Percentiles rank a stretch among this genome's conserved stretches.
Evolutionary conservation across 2,888 invertebrate species (phyloP).

Genomic region (Polia nebulosa): DNA sequence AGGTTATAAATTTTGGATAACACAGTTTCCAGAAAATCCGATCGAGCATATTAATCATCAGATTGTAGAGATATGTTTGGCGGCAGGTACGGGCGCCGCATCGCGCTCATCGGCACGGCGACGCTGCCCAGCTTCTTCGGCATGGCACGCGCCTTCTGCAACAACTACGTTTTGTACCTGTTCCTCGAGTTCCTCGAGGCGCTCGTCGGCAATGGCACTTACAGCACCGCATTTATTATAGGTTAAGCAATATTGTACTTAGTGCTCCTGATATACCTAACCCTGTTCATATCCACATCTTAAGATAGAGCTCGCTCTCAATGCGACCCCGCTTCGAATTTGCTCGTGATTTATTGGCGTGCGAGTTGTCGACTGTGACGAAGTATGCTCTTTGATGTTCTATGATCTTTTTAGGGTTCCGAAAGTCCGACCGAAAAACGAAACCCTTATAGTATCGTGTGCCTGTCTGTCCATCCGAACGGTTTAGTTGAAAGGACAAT

Average conservation of each 20-base stretch:
- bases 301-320: neutral
- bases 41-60: too few species aligned
- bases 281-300: neutral
- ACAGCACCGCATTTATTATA: constrained; percentile 84
- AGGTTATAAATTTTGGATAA: too few species aligned
- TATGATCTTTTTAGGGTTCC: too few species aligned
- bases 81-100: constrained; percentile 90
- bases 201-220: constrained; percentile 80
- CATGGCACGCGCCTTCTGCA: constrained; percentile 74
- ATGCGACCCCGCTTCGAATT: neutral
- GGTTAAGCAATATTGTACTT: constrained; percentile 84
- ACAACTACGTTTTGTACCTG: constrained; percentile 77
- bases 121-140: constrained; percentile 89
- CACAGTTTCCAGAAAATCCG: too few species aligned
- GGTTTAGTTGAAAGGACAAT: too few species aligned
- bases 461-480: too few species aligned
- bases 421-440: too few species aligned
- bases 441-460: too few species aligned
- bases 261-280: neutral
- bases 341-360: too few species aligned
- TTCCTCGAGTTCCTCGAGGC: constrained; percentile 82
- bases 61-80: too few species aligned
- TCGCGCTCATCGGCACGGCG: constrained; percentile 90
- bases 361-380: too few species aligned
- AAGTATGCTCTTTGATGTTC: too few species aligned